Conservation (phyloP, 2,113 vertebrate species). For the Phaetusa simplex region DNA sequence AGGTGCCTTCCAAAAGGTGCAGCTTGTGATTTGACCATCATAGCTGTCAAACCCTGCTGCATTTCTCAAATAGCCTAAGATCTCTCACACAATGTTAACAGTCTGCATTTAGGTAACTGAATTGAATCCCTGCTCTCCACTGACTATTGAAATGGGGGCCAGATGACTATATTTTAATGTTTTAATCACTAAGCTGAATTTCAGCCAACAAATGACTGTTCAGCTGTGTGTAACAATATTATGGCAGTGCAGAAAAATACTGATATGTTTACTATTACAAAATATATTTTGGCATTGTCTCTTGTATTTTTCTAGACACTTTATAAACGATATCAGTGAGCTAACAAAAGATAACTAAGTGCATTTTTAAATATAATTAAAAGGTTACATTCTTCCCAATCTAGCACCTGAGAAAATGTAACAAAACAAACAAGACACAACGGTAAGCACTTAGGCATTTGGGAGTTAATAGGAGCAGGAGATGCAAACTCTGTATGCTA, state of each 20-base stretch:
- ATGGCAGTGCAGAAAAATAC: not conserved
- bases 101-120: not conserved
- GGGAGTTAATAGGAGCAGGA: not conserved
- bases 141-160: not conserved
- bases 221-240: not conserved
- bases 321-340: not conserved
- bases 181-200: not conserved
- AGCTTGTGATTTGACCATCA: not conserved
- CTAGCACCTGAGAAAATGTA: not conserved
- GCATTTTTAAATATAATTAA: not conserved
- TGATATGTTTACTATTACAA: not conserved
- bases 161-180: not conserved
- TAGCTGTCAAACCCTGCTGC: not conserved
- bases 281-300: not conserved
- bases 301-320: not conserved
- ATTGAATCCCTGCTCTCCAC: not conserved
- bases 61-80: not conserved
- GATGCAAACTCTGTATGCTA: not conserved
- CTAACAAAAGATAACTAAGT: not conserved
- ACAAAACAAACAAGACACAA: not conserved
- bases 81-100: not conserved
- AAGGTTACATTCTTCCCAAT: not conserved
- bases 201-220: not conserved
- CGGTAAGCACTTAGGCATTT: not conserved
- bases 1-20: not conserved